Conservation (phyloP, 2,888 invertebrate genomes). For the Tridacna crocea region DNA sequence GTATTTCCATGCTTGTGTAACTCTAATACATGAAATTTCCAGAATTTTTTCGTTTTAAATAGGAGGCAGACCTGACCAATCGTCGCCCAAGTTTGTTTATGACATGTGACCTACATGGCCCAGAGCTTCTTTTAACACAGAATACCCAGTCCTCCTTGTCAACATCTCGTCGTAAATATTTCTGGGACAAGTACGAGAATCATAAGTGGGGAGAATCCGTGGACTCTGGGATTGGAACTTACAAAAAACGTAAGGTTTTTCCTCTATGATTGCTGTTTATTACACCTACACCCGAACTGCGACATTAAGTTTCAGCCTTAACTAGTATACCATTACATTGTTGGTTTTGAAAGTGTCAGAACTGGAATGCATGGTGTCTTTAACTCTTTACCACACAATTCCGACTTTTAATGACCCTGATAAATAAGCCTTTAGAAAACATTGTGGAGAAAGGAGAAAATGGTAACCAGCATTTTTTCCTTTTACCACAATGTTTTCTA, state of each 20-base stretch:
- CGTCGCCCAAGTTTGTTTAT: conserved; percentile 43
- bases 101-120: conserved; percentile 37
- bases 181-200: conserved; percentile 36
- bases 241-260: conserved; percentile 37
- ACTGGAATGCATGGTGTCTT: background rate
- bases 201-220: conserved; percentile 53
- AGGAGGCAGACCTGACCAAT: conserved; percentile 31
- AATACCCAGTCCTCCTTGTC: conserved; percentile 1
- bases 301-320: background rate
- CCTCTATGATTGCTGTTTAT: background rate
- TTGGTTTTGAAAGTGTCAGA: background rate
- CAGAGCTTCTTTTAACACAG: conserved; percentile 14
- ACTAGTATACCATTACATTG: background rate
- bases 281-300: background rate
- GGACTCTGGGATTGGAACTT: conserved; percentile 44
- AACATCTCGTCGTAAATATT: conserved; percentile 16
- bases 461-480: no score
- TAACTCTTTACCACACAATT: no score
- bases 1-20: no score
- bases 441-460: no score
- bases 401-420: no score
- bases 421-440: no score
- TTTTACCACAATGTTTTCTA: no score
- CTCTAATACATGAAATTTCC: no score
- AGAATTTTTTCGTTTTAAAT: background rate